Evolutionary conservation across 2,888 invertebrate genomes (phyloP), one percentile per base, ranked within the genome.

Genomic region (Teleiodes luculella): DNA sequence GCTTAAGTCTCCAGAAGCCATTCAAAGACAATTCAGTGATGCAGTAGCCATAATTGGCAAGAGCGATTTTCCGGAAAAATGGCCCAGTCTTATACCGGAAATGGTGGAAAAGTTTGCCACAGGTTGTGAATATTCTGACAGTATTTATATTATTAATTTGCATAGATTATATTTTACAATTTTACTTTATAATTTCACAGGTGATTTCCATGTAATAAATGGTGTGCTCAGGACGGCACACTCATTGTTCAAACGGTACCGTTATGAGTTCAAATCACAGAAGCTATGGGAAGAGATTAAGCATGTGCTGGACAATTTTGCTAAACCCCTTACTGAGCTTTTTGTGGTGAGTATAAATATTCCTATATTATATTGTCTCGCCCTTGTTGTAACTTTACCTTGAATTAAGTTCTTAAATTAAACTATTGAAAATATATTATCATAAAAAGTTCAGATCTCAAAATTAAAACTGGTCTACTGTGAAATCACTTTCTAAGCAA

Each of bases 261-360:
- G 99, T 49, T 96, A 94, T 72, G 98, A 99, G 84, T 97, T 98
- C 79, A 98, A 98, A 80, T 98, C 98, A 0, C 95, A 99, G 76
- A 92, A 93, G 57, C 90, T 99, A 2, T 99, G 99, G 98, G 93
- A 93, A 51, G 99, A 99, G 88, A 99, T 99, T 59, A 98, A 98
- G 80, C 95, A 96, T 86, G 99, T 99, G 0, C 83, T 99, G 62
- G 97, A 97, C 57, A 95, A 95, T 67, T 95, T 99, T 86, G 98
- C 99, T 0, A 94, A 96, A 68, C 97, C 98, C 0, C 91, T 99
- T 36, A 99, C 99, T 0, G 95, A 97, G 78, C 90, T 99, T 3
- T 95, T 98, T 79, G 91, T 93, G 82, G 96, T 96, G 35, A 35
- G 4, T 35, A 5, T n/a, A 35, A 35, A n/a, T n/a, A 13, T 24